Evolutionary conservation across 2,113 vertebrate species (phyloP).

Genomic region (Myotis brandtii): DNA sequence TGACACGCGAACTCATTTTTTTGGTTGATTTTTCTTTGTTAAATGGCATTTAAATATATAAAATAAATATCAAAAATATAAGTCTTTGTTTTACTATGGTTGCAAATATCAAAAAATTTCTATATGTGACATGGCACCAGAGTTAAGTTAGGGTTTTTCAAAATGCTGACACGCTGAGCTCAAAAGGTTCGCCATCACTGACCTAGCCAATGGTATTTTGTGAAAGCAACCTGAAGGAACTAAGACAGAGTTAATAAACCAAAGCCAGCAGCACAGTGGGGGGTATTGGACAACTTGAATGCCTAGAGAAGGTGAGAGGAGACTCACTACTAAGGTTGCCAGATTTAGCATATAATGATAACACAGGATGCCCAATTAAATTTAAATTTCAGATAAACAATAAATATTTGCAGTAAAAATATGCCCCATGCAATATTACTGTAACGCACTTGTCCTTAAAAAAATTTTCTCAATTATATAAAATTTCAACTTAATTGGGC

Average conservation of each 20-base stretch:
- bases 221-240: neutral
- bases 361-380: neutral
- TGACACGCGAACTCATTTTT: too few relatives aligned
- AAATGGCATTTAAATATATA: too few relatives aligned
- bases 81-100: too few relatives aligned
- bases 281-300: neutral
- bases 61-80: too few relatives aligned
- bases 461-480: neutral
- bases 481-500: conserved; percentile 17
- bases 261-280: neutral
- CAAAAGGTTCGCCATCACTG: too few relatives aligned
- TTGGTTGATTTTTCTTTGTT: too few relatives aligned
- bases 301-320: neutral
- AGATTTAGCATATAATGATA: neutral
- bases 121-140: too few relatives aligned
- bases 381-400: conserved; percentile 19
- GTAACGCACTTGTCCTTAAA: neutral
- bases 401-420: conserved; percentile 7
- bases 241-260: neutral
- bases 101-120: too few relatives aligned
- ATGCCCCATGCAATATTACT: neutral
- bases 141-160: too few relatives aligned
- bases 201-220: neutral
- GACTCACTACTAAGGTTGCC: neutral
- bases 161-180: too few relatives aligned